These are phyloP conservation scores for Sparus aurata DNA, from an alignment of 2,797 vertebrate genomes.

Conservation along the genomic window DNA sequence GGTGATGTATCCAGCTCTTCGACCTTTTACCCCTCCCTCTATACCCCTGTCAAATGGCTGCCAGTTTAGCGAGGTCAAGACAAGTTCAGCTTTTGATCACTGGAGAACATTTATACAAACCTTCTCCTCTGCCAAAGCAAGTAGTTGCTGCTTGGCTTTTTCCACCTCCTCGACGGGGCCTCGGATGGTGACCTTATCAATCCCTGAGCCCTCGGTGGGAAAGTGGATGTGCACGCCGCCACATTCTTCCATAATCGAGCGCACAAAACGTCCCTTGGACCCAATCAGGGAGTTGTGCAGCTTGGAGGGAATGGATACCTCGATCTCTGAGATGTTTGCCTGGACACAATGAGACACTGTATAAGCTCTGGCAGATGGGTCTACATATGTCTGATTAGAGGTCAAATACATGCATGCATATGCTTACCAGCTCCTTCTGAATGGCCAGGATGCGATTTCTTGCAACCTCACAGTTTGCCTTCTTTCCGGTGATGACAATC, in stretches of 20 bases:
- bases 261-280: conserved; percentile 97
- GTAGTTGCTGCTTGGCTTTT: conserved; percentile 95
- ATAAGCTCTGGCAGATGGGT: no score
- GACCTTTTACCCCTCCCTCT: not conserved
- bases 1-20: conserved; percentile 10
- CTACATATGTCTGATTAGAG: not conserved
- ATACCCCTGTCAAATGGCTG: conserved; percentile 8
- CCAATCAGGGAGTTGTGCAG: conserved; percentile 98
- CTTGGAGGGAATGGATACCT: conserved; percentile 97
- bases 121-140: conserved; percentile 99
- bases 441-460: conserved; percentile 94
- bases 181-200: conserved; percentile 96
- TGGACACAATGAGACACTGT: conserved; percentile 61
- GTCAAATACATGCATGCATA: not conserved
- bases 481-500: conserved; percentile 98
- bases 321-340: conserved; percentile 97
- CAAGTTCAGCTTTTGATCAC: conserved; percentile 36
- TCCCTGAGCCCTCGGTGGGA: conserved; percentile 96
- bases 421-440: conserved; percentile 95
- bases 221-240: conserved; percentile 99
- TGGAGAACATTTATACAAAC: conserved; percentile 75
- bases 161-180: conserved; percentile 96
- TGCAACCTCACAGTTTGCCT: conserved; percentile 94
- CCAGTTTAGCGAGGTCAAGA: conserved; percentile 27
- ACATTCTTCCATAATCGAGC: conserved; percentile 99